A percentile compares a stretch with the other conserved stretches of the same genome.
Conservation (phyloP, 1,140 invertebrate genomes). For the Drosophila rufa region DNA sequence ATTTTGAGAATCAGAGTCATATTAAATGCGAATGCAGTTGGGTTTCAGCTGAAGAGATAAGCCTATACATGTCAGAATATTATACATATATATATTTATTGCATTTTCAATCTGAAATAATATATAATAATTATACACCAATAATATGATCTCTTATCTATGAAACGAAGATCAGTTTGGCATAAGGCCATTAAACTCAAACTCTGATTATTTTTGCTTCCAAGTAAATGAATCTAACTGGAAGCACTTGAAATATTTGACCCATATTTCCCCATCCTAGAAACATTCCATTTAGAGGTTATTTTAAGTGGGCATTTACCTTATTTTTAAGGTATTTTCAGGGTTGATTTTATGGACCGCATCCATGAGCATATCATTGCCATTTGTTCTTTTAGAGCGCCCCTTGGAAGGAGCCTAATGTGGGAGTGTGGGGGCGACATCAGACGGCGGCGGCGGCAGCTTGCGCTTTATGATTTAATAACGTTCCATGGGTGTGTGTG, state of each 20-base stretch:
- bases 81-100: background rate
- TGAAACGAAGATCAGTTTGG: too few relatives aligned
- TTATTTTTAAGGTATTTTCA: background rate
- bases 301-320: background rate
- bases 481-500: constrained; percentile 64
- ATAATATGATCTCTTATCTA: too few relatives aligned
- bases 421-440: constrained; percentile 50
- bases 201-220: too few relatives aligned
- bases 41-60: too few relatives aligned
- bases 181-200: too few relatives aligned
- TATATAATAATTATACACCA: background rate
- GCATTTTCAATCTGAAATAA: background rate
- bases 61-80: background rate
- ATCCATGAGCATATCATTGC: constrained; percentile 24
- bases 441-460: constrained; percentile 69
- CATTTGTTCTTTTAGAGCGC: constrained; percentile 28
- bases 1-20: background rate
- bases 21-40: background rate
- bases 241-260: too few relatives aligned
- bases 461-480: constrained; percentile 79
- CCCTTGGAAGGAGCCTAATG: constrained; percentile 27
- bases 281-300: background rate
- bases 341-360: background rate
- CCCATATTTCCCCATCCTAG: too few relatives aligned
- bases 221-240: too few relatives aligned